These are phyloP conservation scores for Nothocercus julius DNA, from an alignment of 2,113 vertebrate genomes.

Conservation along the genomic window DNA sequence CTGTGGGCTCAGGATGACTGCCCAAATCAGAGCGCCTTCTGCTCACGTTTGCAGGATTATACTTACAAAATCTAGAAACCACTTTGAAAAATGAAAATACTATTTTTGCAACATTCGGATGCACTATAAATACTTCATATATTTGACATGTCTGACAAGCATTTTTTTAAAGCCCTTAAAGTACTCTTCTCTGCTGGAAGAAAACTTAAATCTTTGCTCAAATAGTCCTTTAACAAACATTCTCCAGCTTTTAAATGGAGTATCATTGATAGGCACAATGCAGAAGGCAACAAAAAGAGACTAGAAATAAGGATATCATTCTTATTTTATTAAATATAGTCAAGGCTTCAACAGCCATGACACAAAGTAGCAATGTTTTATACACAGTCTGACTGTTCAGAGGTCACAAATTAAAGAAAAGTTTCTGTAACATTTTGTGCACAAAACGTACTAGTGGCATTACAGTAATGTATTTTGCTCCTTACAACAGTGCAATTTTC, in stretches of 20 bases:
- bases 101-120: neutral
- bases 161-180: neutral
- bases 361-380: conserved; percentile 6
- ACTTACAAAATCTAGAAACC: neutral
- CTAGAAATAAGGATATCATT: neutral
- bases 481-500: neutral
- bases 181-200: neutral
- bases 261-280: neutral
- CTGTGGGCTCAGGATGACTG: neutral
- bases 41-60: neutral
- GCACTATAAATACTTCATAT: neutral
- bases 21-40: neutral
- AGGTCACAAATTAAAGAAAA: neutral
- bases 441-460: conserved; percentile 32
- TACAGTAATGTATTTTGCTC: conserved; percentile 10
- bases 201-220: neutral
- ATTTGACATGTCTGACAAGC: neutral
- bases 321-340: neutral
- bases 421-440: neutral
- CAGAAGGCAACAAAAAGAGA: neutral
- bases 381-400: too few relatives aligned
- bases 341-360: neutral
- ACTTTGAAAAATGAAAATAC: neutral
- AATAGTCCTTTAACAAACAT: neutral
- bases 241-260: neutral